Base-by-base conservation (phyloP, 2,888 invertebrate species). In the Eutolmus rufibarbis region DNA sequence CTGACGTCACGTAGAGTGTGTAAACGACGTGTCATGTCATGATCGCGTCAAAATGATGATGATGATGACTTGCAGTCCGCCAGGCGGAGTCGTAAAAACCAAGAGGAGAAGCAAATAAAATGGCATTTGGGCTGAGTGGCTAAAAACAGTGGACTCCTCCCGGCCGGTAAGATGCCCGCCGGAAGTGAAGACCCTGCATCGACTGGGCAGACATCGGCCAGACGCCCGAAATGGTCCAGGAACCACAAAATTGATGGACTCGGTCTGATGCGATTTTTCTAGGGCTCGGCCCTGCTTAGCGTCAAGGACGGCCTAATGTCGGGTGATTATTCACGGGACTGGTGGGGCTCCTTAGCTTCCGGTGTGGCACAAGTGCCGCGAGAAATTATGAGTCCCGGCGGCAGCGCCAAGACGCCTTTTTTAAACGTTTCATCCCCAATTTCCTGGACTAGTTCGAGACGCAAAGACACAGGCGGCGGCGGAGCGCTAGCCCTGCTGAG, bases 1-100 rank as follows among this genome's bases (percentile, higher is more conserved):
- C 78, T 87, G 87, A 86, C 86, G 86, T 87, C 88, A 88, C 87
- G 87, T 87, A 87, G 86, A 84, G 87, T 87, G 87, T 86, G 86
- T 88, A 87, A 88, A 88, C 87, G 88, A 88, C 87, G 86, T 87
- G 86, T 86, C 87, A 88, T 87, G 88, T 88, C 88, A 88, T 87
- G 88, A 88, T 86, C 88, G 86, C 86, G 88, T 88, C 87, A 87
- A 82, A 87, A 87, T 87, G 82, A 88, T 88, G 87, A 87, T 88
- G 87, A 87, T 87, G 87, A 88, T 88, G 88, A 88, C 87, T 87
- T 87, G 88, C 88, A 88, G 81, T 87, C 82, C 76, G 66, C 51
- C 34, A 66, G 66, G 4, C 23, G 51, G 43, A 31, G 23, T 40
- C 74, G 74, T 74, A 85, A 85, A 85, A 85, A 85, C 85, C 19